Evolutionary conservation across 2,113 vertebrate genomes (phyloP), one percentile per base, ranked within the genome.

Genomic region (Trogon surrucura): DNA sequence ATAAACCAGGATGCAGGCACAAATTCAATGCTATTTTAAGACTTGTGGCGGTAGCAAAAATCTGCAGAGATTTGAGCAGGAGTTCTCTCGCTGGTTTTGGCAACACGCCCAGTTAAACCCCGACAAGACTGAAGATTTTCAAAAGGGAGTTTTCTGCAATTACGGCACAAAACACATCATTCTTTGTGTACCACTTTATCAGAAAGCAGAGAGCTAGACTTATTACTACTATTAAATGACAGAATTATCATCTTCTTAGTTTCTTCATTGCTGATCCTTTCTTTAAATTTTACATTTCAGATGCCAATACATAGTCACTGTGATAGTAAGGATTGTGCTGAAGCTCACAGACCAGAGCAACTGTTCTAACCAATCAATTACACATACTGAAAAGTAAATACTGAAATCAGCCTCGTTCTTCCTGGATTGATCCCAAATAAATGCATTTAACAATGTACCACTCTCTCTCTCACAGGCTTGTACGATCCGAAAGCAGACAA

Each of bases 21-120:
- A 82, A 88, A 96, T 6, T 64, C 51, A 94, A 29, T 57, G 83
- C 71, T 94, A 48, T 97, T 78, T 95, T 94, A 88, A 67, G 62
- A 81, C 48, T 72, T 82, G 75, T 36, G 78, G 23, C 84, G 51
- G 69, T 81, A 94, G 73, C 71, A 95, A 90, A 88, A 94, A 71
- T 16, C 51, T 94, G 64, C 36, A 69, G 84, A 78, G 85, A 77
- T 71, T 19, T 72, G 62, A 85, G 84, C 86, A 91, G 65, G 53
- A 88, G 23, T 44, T 94, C 75, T 66, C 62, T 77, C 2, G 2
- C 38, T 81, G 85, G 7, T 83, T 75, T 64, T 97, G 95, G 91
- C 62, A 14, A 88, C 64, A 87, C 34, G 91, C 64, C 69, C 60
- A 60, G 92, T 72, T 57, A 80, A 83, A 50, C 70, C 87, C 74